Percentiles rank a stretch among this genome's conserved stretches.
Evolutionary conservation across 2,888 invertebrate species (phyloP).

Genomic region (Agapostemon virescens): DNA sequence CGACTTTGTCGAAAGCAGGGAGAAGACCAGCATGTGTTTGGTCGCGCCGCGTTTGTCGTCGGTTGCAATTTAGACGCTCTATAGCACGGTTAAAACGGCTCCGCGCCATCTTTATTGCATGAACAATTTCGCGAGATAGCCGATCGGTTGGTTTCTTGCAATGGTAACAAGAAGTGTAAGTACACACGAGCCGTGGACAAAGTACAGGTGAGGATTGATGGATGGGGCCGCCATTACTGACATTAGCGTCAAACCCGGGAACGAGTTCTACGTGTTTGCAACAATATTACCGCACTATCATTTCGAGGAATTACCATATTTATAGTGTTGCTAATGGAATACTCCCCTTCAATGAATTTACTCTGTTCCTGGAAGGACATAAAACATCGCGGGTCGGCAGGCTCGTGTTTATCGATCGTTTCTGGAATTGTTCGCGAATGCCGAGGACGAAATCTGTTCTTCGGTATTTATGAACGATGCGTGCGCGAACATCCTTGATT

Average conservation of each 20-base stretch:
- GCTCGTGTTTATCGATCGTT: neutral
- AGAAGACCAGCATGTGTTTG: slow-evolving; percentile 9
- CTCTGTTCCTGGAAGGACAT: slow-evolving; percentile 12
- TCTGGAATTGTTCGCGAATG: neutral
- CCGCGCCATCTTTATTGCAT: neutral
- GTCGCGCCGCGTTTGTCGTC: neutral
- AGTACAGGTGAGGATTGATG: slow-evolving; percentile 13
- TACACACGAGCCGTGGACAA: neutral
- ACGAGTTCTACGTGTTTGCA: neutral
- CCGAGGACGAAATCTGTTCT: neutral
- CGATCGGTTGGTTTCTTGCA: neutral
- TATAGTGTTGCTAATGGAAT: slow-evolving; percentile 4
- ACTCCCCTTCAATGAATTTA: slow-evolving; percentile 15
- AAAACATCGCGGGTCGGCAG: slow-evolving; percentile 7
- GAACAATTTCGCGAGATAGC: neutral
- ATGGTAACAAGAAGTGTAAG: neutral
- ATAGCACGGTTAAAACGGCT: neutral
- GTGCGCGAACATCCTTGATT: neutral
- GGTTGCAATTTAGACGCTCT: neutral
- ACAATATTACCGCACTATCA: neutral
- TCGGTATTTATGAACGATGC: neutral
- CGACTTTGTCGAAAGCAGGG: neutral
- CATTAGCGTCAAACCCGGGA: neutral
- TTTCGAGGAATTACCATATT: neutral
- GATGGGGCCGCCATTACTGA: neutral